A percentile compares a stretch with the other conserved stretches of the same genome.
Conservation (phyloP, 2,888 invertebrate genomes). For the Scelioninae gen. 1 region DNA sequence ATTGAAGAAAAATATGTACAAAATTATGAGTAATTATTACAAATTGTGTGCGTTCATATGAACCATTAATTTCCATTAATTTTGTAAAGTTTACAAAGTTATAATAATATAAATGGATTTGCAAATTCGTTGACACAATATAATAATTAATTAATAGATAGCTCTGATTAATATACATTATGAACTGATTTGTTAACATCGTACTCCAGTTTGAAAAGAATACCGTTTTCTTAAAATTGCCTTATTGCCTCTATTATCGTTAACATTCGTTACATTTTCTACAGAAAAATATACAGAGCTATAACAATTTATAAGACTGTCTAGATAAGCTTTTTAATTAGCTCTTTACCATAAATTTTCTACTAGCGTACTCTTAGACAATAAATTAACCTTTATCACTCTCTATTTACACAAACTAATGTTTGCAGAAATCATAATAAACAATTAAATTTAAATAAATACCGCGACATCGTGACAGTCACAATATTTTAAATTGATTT, state of each 20-base stretch:
- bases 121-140: background rate
- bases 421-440: slow-evolving; percentile 33
- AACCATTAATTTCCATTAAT: background rate
- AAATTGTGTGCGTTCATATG: too few species aligned
- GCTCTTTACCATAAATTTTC: slow-evolving; percentile 53
- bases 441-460: slow-evolving; percentile 5
- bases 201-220: background rate
- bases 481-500: slow-evolving; percentile 53
- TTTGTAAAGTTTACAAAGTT: background rate
- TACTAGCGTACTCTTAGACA: slow-evolving; percentile 22
- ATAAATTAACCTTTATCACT: slow-evolving; percentile 51
- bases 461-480: slow-evolving; percentile 3
- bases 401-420: slow-evolving; percentile 24
- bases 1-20: too few species aligned
- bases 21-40: too few species aligned
- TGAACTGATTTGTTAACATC: background rate
- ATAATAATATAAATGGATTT: background rate
- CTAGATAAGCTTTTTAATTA: slow-evolving; percentile 62
- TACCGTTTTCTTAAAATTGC: slow-evolving; percentile 1
- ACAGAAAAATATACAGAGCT: slow-evolving; percentile 29
- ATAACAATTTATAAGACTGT: slow-evolving; percentile 48
- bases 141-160: slow-evolving; percentile 3
- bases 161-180: background rate
- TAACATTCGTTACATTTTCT: slow-evolving; percentile 18
- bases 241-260: slow-evolving; percentile 15